Evolutionary conservation across 2,888 invertebrate species (phyloP).

Genomic region (Ornithoptera alexandrae): DNA sequence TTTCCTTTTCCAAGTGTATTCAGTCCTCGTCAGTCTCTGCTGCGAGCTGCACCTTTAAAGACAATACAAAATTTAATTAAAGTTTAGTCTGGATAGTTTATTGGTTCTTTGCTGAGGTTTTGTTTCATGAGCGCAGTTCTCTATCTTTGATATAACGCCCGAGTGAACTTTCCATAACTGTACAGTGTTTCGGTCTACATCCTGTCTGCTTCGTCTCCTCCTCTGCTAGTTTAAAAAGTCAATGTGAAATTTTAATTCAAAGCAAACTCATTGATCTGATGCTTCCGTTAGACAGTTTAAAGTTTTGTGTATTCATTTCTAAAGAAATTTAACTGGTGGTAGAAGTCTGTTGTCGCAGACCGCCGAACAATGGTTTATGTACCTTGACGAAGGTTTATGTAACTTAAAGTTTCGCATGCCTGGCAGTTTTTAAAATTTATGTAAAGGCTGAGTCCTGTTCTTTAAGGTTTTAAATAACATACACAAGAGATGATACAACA

Average conservation of each 20-base stretch:
- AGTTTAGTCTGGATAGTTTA: conserved; percentile 69
- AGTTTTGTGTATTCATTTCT: not conserved
- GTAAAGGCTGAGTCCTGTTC: too few relatives aligned
- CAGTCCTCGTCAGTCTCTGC: conserved; percentile 21
- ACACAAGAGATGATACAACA: too few relatives aligned
- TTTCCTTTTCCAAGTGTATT: too few relatives aligned
- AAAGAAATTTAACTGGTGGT: too few relatives aligned
- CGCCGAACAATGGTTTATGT: too few relatives aligned
- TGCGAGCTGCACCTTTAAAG: conserved; percentile 51
- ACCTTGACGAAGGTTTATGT: too few relatives aligned
- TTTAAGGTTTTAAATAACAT: too few relatives aligned
- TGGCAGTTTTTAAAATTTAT: too few relatives aligned
- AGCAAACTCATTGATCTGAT: conserved; percentile 4
- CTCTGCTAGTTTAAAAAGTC: not conserved
- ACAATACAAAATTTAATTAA: conserved; percentile 77
- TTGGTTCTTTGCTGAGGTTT: conserved; percentile 59
- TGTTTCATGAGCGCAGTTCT: conserved; percentile 51
- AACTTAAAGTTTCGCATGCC: too few relatives aligned
- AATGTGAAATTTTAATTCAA: conserved; percentile 7
- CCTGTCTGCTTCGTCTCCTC: conserved; percentile 13
- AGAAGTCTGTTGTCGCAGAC: too few relatives aligned
- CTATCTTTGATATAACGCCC: conserved; percentile 40
- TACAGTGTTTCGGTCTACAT: conserved; percentile 26
- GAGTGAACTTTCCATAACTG: conserved; percentile 36
- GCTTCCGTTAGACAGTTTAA: not conserved